Base-by-base conservation (phyloP, 2,797 vertebrate genomes). In the Jordanella pulchra region DNA sequence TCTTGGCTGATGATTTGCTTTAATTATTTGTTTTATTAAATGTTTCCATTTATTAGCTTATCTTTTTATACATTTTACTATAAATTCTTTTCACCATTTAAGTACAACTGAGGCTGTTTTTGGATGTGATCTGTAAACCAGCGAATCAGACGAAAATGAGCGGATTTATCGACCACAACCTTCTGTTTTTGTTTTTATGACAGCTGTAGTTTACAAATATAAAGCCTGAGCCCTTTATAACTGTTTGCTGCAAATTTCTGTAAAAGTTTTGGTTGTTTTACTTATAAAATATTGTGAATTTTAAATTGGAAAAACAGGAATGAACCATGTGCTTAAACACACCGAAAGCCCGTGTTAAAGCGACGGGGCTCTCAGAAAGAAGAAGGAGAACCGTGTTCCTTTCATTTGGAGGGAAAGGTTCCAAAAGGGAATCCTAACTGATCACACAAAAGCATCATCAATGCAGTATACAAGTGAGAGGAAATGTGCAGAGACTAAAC, bases 401-500 rank as follows among this genome's bases (percentile, higher is more conserved):
- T 55, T 42, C 72, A 65, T 17, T 64, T 30, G 60, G 69, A 58
- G 53, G 42, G 53, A 78, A 45, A 13, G 45, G 63, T 45, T 70
- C 64, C 60, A 68, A 69, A 71, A 67, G 55, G 32, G 63, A 53
- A 74, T 61, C 63, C 50, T 77, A 67, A 53, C 56, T 66, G 75
- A 84, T 76, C 45, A 15, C 69, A 86, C 68, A 67, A 82, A 84
- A 83, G 63, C 76, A 47, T 56, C 60, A 67, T 76, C 47, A 42
- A 13, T 71, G 69, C 75, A 58, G 64, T 64, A 65, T 58, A 72
- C 76, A 65, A 72, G 76, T 67, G 60, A 25, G 0, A 67, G 69
- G 75, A 83, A 75, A 69, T 55, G 66, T 63, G 74, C 64, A 55
- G 48, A 69, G 50, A 50, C 74, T 60, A 77, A 83, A 86, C 72